Base-by-base conservation (phyloP, 2,888 invertebrate genomes). In the Perdita meconis region DNA sequence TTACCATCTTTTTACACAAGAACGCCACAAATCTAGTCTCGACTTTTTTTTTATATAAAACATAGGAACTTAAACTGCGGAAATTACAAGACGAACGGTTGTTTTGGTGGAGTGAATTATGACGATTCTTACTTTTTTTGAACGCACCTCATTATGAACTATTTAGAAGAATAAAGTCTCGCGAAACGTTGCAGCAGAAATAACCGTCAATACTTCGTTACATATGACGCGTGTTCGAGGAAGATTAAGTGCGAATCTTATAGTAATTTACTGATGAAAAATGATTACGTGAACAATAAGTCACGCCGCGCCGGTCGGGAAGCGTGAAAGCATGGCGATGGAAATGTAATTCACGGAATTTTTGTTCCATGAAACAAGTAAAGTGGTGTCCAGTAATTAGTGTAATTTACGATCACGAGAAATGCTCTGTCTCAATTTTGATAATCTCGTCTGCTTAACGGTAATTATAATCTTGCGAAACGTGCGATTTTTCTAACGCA, bases 121-220 rank as follows among this genome's bases (percentile, higher is more conserved):
- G n/a, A n/a, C n/a, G n/a, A n/a, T n/a, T n/a, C n/a, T n/a, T n/a
- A n/a, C n/a, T n/a, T n/a, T n/a, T n/a, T n/a, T n/a, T n/a, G n/a
- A n/a, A n/a, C n/a, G n/a, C n/a, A n/a, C n/a, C n/a, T n/a, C n/a
- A n/a, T n/a, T n/a, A n/a, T n/a, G n/a, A n/a, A n/a, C n/a, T n/a
- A n/a, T n/a, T n/a, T n/a, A n/a, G n/a, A n/a, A n/a, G n/a, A n/a
- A n/a, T n/a, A n/a, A n/a, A n/a, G n/a, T n/a, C n/a, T n/a, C n/a
- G n/a, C n/a, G n/a, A n/a, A n/a, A n/a, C n/a, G n/a, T n/a, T n/a
- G n/a, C n/a, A n/a, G 59, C 26, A 26, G 26, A 40, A 40, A 59
- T 44, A 59, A 59, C 26, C 59, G 59, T n/a, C 16, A 40, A 19
- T 38, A 26, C 24, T 12, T 38, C 16, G 40, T 59, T 59, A 40